Evolutionary conservation across 2,797 vertebrate species (phyloP).

Genomic region (Mormyrops attenuatus): DNA sequence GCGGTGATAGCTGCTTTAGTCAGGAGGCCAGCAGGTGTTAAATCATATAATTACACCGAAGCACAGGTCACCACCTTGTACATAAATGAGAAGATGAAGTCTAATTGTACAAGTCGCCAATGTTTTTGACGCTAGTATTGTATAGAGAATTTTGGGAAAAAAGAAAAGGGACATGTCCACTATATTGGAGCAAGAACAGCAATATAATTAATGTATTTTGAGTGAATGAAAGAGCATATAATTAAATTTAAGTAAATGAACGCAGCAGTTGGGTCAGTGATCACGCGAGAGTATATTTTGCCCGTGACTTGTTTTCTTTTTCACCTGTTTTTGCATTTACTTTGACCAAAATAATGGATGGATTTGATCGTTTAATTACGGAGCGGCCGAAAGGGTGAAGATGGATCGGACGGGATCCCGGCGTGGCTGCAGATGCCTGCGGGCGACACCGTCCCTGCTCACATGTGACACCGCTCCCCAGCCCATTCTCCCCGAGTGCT

Average conservation of each 20-base stretch:
- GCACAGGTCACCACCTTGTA: not conserved
- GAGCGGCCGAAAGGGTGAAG: not conserved
- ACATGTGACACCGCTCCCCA: not conserved
- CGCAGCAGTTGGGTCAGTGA: not conserved
- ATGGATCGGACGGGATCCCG: not conserved
- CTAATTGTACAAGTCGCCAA: not conserved
- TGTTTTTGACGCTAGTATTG: conserved; percentile 29
- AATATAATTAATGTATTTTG: conserved; percentile 58
- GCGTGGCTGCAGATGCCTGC: not conserved
- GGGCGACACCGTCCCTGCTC: not conserved
- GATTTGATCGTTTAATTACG: not conserved
- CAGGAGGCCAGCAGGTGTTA: not conserved
- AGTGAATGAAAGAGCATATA: conserved; percentile 34
- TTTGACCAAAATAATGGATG: not conserved
- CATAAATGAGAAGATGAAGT: not conserved
- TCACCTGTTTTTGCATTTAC: not conserved
- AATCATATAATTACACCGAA: not conserved
- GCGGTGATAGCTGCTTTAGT: not conserved
- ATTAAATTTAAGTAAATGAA: not conserved
- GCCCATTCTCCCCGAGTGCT: not conserved
- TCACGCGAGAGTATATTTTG: not conserved
- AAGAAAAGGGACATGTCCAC: conserved; percentile 35
- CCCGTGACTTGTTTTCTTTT: not conserved
- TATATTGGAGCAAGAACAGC: conserved; percentile 48
- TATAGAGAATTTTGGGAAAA: conserved; percentile 22